Evolutionary conservation across 2,797 vertebrate species (phyloP), one percentile per base, ranked within the genome.

Genomic region (Chaunax sp.): DNA sequence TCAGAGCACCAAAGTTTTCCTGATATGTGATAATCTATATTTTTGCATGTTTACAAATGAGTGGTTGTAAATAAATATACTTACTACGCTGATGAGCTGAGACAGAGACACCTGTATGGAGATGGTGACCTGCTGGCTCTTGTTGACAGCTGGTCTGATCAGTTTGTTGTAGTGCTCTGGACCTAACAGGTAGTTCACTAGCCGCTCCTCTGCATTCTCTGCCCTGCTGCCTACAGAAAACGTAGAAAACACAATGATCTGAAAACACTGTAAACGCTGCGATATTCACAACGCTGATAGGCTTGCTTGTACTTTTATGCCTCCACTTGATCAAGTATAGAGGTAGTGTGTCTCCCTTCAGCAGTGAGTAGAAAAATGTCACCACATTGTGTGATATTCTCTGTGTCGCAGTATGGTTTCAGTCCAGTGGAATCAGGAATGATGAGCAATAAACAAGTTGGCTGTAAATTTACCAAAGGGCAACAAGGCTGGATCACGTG

Each of bases 21-120:
- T 44, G 11, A 53, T 22, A 3, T 4, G 15, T 15, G 41, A 22
- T 20, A 14, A 55, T 26, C 7, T 55, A 9, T n/a, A n/a, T n/a
- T n/a, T n/a, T n/a, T 22, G 19, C 5, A 25, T 47, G 9, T 46
- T 18, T 60, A 6, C 9, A 30, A 19, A 22, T 40, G 43, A 54
- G 43, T 45, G 14, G 5, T n/a, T n/a, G n/a, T n/a, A n/a, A n/a
- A n/a, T n/a, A n/a, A n/a, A n/a, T 18, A 6, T 49, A 90, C 93
- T 90, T 73, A 95, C 94, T 20, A 95, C 93, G 16, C 92, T 95
- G 87, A 95, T 95, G 70, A 95, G 93, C 86, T 95, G 94, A 33
- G 94, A 94, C 59, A 95, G 86, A 40, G 93, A 93, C 64, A 95
- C 93, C 81, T 95, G 93, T 44, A 95, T 92, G 67, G 94, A 93